These are phyloP conservation scores for Dastarcus helophoroides DNA, from an alignment of 2,888 invertebrate genomes.

Conservation along the genomic window DNA sequence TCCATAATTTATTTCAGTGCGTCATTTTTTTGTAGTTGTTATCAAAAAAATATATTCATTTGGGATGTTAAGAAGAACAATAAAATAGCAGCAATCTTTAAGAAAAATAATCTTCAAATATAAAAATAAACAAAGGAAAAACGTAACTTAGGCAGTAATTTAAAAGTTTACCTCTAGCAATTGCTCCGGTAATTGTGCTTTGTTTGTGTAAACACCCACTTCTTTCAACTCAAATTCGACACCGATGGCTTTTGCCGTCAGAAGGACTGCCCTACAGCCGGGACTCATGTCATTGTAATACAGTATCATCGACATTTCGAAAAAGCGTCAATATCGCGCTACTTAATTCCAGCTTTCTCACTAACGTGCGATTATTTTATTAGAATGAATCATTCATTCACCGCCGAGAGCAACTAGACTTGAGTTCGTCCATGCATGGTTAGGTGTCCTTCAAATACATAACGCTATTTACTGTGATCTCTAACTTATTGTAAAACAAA, in stretches of 20 bases:
- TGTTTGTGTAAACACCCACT: conserved; percentile 38
- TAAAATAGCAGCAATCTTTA: no score
- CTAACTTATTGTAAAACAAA: neutral
- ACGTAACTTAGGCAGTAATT: neutral
- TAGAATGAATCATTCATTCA: no score
- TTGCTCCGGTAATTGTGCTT: conserved; percentile 34
- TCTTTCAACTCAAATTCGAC: conserved; percentile 38
- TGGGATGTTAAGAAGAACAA: no score
- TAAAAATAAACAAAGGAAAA: no score
- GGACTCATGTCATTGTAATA: conserved; percentile 44
- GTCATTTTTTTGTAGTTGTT: no score
- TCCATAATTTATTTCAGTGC: no score
- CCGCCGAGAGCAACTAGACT: no score
- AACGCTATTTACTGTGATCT: conserved; percentile 1
- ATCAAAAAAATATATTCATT: no score
- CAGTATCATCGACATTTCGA: conserved; percentile 30
- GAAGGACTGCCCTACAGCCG: conserved; percentile 41
- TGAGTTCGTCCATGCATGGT: conserved; percentile 1
- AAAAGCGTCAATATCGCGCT: neutral
- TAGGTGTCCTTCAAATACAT: conserved; percentile 2
- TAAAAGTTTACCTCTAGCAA: conserved; percentile 33
- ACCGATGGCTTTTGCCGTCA: conserved; percentile 40
- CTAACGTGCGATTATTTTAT: neutral
- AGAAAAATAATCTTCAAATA: no score
- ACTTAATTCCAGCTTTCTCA: neutral